Evolutionary conservation across 2,888 invertebrate species (phyloP).

Genomic region (Drosophila bunnanda): DNA sequence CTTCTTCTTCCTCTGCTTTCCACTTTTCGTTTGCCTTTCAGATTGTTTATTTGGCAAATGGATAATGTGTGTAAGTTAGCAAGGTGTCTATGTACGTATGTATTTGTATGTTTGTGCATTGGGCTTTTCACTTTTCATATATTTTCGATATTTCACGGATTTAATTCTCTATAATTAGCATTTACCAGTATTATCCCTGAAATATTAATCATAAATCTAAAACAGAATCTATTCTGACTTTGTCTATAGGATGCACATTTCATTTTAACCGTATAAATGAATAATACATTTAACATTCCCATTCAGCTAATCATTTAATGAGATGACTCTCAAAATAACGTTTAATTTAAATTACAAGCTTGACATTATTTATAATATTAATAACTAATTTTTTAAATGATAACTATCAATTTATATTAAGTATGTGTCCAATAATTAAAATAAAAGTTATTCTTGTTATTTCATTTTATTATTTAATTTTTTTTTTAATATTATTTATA

Average conservation of each 20-base stretch:
- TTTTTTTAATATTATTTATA: too few species aligned
- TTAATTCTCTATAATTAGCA: not conserved
- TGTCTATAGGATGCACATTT: not conserved
- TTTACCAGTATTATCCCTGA: not conserved
- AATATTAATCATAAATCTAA: not conserved
- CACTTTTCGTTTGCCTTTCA: constrained; percentile 30
- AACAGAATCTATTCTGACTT: not conserved
- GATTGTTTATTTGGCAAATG: constrained; percentile 67
- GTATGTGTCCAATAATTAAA: not conserved
- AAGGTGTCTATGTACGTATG: not conserved
- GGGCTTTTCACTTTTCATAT: constrained; percentile 42
- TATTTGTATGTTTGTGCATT: not conserved
- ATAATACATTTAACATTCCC: too few species aligned
- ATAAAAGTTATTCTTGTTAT: not conserved
- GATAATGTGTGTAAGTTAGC: constrained; percentile 43
- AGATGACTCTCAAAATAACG: too few species aligned
- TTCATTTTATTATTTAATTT: too few species aligned
- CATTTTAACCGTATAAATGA: not conserved
- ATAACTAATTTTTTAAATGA: too few species aligned
- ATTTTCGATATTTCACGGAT: constrained; percentile 50
- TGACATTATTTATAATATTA: not conserved
- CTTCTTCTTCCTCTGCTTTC: constrained; percentile 24
- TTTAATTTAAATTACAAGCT: not conserved
- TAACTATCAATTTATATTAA: too few species aligned
- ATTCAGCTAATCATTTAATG: too few species aligned